Conservation (phyloP, 2,888 invertebrate species). For the Synergus umbraculus region DNA sequence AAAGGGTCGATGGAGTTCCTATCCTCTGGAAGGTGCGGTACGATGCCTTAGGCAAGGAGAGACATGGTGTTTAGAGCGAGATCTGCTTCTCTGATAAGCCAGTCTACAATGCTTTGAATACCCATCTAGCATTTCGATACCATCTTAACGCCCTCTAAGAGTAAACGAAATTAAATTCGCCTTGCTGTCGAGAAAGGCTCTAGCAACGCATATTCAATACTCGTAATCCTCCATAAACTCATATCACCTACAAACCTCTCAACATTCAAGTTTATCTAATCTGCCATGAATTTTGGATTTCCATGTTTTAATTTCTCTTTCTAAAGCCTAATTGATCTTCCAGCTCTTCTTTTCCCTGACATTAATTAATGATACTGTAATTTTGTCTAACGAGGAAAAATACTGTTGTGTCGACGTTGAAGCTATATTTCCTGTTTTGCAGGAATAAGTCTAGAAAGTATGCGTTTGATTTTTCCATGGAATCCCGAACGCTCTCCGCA, state of each 20-base stretch:
- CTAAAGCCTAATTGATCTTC: too few relatives aligned
- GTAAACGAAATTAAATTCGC: slow-evolving; percentile 74
- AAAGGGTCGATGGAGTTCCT: slow-evolving; percentile 47
- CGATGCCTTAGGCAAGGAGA: slow-evolving; percentile 57
- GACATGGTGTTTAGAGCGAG: slow-evolving; percentile 69
- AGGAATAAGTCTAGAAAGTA: slow-evolving; percentile 66
- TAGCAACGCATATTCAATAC: not conserved
- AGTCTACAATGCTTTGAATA: slow-evolving; percentile 72
- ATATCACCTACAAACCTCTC: slow-evolving; percentile 26
- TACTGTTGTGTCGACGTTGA: not conserved
- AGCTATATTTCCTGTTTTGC: slow-evolving; percentile 20
- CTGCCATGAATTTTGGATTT: not conserved
- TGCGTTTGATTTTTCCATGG: slow-evolving; percentile 74
- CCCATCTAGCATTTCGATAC: slow-evolving; percentile 71
- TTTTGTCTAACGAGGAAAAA: not conserved
- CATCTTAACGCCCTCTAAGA: slow-evolving; percentile 72
- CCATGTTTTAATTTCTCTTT: too few relatives aligned
- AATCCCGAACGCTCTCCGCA: slow-evolving; percentile 70
- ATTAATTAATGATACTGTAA: too few relatives aligned
- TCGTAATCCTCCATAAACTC: not conserved
- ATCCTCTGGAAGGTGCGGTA: slow-evolving; percentile 45
- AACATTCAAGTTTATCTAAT: slow-evolving; percentile 15
- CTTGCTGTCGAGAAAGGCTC: slow-evolving; percentile 41
- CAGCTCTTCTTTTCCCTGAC: too few relatives aligned
- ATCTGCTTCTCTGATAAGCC: slow-evolving; percentile 70